Percentiles rank a stretch among this genome's conserved stretches.
Evolutionary conservation across 37 sponge, comb jelly and placozoan genomes (phyloP).

Genomic region (Lycopodina hypogea): DNA sequence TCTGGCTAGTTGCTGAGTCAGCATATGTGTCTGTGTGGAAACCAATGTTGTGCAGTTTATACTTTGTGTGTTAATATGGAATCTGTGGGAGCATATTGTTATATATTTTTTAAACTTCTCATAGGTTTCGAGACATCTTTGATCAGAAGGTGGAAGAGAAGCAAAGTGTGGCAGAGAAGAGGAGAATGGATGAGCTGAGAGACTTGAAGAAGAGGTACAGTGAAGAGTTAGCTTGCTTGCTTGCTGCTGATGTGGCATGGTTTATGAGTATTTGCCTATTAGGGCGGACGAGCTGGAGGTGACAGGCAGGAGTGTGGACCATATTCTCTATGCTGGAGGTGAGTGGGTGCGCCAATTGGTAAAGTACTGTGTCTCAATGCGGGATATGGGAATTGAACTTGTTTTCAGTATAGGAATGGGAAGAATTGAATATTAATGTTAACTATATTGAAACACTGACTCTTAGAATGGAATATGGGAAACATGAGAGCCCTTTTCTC

Average conservation of each 20-base stretch:
- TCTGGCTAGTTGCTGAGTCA: not conserved
- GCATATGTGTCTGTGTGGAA: not conserved
- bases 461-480: too few relatives aligned
- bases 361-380: too few relatives aligned
- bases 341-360: not conserved
- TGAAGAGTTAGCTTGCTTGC: not conserved
- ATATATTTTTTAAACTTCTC: not conserved
- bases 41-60: too few relatives aligned
- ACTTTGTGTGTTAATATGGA: not conserved
- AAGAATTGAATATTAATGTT: too few relatives aligned
- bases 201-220: conserved; percentile 45
- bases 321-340: conserved; percentile 71
- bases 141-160: conserved; percentile 38
- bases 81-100: not conserved
- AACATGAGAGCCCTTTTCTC: too few relatives aligned
- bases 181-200: conserved; percentile 22
- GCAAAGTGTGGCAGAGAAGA: not conserved
- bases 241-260: not conserved
- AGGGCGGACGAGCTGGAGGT: conserved; percentile 31
- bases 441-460: too few relatives aligned
- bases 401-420: too few relatives aligned
- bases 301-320: conserved; percentile 24
- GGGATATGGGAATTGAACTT: too few relatives aligned
- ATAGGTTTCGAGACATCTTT: conserved; percentile 49
- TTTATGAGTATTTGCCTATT: not conserved